These are phyloP conservation scores for Callospermophilus lateralis DNA, from an alignment of 2,113 vertebrate species.

Conservation along the genomic window DNA sequence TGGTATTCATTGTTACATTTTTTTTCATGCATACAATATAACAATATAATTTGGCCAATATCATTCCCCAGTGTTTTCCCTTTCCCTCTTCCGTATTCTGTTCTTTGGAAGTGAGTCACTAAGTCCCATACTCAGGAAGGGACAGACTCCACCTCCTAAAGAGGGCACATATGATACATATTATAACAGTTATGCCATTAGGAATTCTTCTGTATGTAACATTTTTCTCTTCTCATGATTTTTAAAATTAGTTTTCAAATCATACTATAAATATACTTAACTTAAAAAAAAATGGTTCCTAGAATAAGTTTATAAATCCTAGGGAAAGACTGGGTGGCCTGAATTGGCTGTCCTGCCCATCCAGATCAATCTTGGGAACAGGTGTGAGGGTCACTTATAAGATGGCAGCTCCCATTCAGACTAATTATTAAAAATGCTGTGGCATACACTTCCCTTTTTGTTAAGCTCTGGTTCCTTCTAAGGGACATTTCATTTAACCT, in stretches of 20 bases:
- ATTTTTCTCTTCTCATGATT: neutral
- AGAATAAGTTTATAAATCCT: constrained; percentile 25
- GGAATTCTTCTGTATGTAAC: neutral
- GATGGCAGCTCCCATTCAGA: neutral
- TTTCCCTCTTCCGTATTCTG: neutral
- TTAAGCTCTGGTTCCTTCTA: neutral
- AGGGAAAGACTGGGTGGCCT: neutral
- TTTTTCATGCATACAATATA: no score
- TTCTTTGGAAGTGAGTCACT: neutral
- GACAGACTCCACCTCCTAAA: neutral
- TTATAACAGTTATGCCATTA: neutral
- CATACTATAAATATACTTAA: neutral
- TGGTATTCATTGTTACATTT: no score
- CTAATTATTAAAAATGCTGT: neutral
- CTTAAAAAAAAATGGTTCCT: neutral
- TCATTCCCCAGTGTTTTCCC: no score
- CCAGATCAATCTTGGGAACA: neutral
- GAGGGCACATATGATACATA: neutral
- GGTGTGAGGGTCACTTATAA: constrained; percentile 1
- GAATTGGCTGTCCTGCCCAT: neutral
- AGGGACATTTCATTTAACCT: neutral
- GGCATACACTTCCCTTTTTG: neutral
- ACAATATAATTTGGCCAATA: no score
- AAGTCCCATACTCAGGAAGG: neutral
- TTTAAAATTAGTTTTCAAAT: constrained; percentile 19